Evolutionary conservation across 2,113 vertebrate genomes (phyloP).

Genomic region (Theropithecus gelada): DNA sequence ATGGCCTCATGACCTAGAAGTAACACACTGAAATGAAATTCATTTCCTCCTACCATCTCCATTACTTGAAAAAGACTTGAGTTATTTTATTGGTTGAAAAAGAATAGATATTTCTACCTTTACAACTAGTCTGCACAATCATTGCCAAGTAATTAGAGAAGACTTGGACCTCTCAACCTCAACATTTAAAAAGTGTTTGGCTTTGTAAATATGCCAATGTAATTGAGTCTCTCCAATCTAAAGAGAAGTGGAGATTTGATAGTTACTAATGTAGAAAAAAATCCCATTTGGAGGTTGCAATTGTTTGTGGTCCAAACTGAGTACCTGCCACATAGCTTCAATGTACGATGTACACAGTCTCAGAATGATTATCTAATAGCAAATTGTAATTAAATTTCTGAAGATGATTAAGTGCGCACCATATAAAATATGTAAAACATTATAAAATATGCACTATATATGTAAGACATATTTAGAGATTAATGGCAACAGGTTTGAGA

Average conservation of each 20-base stretch:
- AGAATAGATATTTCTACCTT: slow-evolving; percentile 22
- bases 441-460: neutral
- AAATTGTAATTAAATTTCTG: neutral
- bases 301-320: neutral
- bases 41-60: neutral
- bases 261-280: neutral
- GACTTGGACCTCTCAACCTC: neutral
- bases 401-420: neutral
- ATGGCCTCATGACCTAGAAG: neutral
- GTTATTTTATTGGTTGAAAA: slow-evolving; percentile 31
- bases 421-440: neutral
- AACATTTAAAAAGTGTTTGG: slow-evolving; percentile 1
- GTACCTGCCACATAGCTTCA: neutral
- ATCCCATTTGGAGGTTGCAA: neutral
- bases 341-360: neutral
- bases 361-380: neutral
- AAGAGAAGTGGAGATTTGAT: slow-evolving; percentile 4
- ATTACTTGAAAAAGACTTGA: neutral
- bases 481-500: slow-evolving; percentile 9
- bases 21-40: neutral
- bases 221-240: neutral
- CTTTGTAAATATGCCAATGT: slow-evolving; percentile 19
- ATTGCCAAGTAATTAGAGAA: slow-evolving; percentile 40
- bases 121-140: neutral
- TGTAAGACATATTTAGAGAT: slow-evolving; percentile 39